Percentiles rank a stretch among this genome's conserved stretches.
Conservation (phyloP, 2,888 invertebrate genomes). For the Gerosis bhagava region DNA sequence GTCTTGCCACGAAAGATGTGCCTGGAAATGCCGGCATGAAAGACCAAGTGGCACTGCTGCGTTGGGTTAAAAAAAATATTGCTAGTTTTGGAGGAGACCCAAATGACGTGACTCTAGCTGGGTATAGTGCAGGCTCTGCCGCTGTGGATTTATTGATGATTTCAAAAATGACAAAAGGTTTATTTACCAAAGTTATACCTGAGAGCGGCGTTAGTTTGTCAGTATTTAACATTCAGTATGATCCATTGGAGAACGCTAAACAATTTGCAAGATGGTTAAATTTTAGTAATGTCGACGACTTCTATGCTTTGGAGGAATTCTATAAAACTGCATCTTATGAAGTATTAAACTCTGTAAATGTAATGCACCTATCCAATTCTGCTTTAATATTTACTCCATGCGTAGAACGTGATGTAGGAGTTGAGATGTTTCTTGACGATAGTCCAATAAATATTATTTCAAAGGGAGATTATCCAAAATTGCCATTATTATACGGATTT, state of each 20-base stretch:
- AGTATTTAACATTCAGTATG: slow-evolving; percentile 41
- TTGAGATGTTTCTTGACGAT: slow-evolving; percentile 42
- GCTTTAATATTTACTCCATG: slow-evolving; percentile 38
- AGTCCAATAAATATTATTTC: slow-evolving; percentile 45
- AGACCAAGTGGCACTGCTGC: slow-evolving; percentile 52
- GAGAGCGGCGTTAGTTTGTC: slow-evolving; percentile 49
- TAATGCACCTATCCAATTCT: slow-evolving; percentile 32
- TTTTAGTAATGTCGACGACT: slow-evolving; percentile 40
- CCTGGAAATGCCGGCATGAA: slow-evolving; percentile 64
- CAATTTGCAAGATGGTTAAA: slow-evolving; percentile 32
- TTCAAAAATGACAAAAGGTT: slow-evolving; percentile 44
- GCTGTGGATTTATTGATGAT: slow-evolving; percentile 51
- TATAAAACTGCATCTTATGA: slow-evolving; percentile 43
- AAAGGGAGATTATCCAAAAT: slow-evolving; percentile 35
- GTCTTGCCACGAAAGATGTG: slow-evolving; percentile 49
- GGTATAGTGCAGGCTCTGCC: slow-evolving; percentile 52
- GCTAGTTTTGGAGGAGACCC: slow-evolving; percentile 55
- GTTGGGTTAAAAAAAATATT: slow-evolving; percentile 46
- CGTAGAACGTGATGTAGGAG: slow-evolving; percentile 35
- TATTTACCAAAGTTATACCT: slow-evolving; percentile 53
- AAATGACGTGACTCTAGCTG: slow-evolving; percentile 46
- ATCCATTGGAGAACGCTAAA: slow-evolving; percentile 49
- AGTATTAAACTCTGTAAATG: slow-evolving; percentile 33
- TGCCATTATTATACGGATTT: slow-evolving; percentile 48
- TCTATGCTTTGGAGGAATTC: slow-evolving; percentile 45